Percentiles rank a stretch among this genome's conserved stretches.
Evolutionary conservation across 92 coral and sea anemone genomes (phyloP).

Genomic region (Pocillopora meandrina): DNA sequence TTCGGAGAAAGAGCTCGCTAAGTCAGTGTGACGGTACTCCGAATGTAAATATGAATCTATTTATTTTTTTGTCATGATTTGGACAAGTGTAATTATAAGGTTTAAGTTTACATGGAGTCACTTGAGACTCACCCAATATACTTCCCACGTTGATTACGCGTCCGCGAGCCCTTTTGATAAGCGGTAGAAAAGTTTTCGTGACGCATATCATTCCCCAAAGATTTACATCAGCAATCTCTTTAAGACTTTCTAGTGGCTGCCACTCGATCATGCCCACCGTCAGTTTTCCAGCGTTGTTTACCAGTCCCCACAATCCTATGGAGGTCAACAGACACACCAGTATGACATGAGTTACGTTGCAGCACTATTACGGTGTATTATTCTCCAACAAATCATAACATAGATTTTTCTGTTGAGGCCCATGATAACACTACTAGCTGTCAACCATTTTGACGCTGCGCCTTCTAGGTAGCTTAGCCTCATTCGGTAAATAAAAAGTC

Average conservation of each 20-base stretch:
- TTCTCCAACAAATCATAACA: background rate
- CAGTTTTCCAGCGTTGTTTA: slow-evolving; percentile 79
- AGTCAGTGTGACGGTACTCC: too few species aligned
- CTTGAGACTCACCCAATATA: slow-evolving; percentile 49
- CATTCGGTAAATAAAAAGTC: too few species aligned
- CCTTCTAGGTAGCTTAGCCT: too few species aligned
- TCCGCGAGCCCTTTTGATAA: slow-evolving; percentile 69
- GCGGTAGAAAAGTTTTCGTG: slow-evolving; percentile 80
- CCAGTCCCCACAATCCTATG: slow-evolving; percentile 77
- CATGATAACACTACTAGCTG: too few species aligned
- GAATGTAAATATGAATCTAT: too few species aligned
- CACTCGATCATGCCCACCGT: slow-evolving; percentile 70
- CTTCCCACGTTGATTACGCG: slow-evolving; percentile 76
- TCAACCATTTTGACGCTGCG: too few species aligned
- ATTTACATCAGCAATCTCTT: slow-evolving; percentile 74
- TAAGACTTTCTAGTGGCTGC: slow-evolving; percentile 67
- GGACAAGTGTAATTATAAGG: background rate
- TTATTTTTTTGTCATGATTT: too few species aligned
- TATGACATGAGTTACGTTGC: background rate
- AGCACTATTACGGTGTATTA: background rate
- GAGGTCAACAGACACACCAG: background rate
- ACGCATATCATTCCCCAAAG: slow-evolving; percentile 82
- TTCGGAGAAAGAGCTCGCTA: too few species aligned
- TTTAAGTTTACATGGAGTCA: background rate
- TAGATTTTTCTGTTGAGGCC: background rate